These are phyloP conservation scores for Bombus sibiricus DNA, from an alignment of 1,140 invertebrate genomes.

Conservation along the genomic window DNA sequence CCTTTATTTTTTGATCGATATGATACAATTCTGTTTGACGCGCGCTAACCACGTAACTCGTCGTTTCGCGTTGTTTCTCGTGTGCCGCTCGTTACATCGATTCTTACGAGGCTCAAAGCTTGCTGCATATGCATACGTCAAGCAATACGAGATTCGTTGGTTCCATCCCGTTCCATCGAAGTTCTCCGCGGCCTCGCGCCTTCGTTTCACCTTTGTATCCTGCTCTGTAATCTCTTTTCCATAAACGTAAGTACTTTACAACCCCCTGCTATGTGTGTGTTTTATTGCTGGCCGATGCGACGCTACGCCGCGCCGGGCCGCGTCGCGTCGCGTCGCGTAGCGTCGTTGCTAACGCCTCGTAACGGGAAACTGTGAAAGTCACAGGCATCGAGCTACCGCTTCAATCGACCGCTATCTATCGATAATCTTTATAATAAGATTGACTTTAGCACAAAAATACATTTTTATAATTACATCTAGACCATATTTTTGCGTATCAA, in stretches of 20 bases:
- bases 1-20: slow-evolving; percentile 75
- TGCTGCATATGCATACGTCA: slow-evolving; percentile 30
- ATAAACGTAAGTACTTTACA: neutral
- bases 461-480: slow-evolving; percentile 65
- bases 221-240: neutral
- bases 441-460: slow-evolving; percentile 73
- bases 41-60: neutral
- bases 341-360: neutral
- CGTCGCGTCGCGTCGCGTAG: no score
- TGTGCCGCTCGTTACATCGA: slow-evolving; percentile 15
- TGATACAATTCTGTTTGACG: slow-evolving; percentile 63
- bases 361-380: slow-evolving; percentile 36
- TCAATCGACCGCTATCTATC: slow-evolving; percentile 14
- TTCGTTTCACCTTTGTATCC: neutral
- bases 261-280: neutral
- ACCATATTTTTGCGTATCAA: slow-evolving; percentile 25
- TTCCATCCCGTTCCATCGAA: neutral
- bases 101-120: slow-evolving; percentile 45
- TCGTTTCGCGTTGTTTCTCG: neutral
- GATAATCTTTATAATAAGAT: slow-evolving; percentile 57
- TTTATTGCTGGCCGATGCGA: neutral
- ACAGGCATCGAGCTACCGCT: neutral
- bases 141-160: slow-evolving; percentile 47
- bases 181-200: neutral
- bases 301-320: no score